A percentile compares a stretch with the other conserved stretches of the same genome.
phyloP scores from a whole-genome alignment of 2,888 invertebrate species.

The Lepidochitona cinerea region DNA sequence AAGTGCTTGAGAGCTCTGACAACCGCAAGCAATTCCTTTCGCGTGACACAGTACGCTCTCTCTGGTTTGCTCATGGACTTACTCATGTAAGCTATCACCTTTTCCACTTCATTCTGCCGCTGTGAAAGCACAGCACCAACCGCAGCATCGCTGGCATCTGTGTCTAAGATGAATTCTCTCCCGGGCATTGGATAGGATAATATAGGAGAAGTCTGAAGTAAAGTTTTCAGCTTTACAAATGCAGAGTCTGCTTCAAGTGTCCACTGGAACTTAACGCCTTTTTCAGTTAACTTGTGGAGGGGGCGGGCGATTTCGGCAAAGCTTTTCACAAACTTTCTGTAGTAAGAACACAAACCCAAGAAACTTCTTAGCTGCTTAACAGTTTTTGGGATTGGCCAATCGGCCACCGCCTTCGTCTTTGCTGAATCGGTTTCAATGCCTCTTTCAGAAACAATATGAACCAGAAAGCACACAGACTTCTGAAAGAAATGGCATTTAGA shows the following conservation, averaged over 20 bases:
- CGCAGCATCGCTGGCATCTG: background rate
- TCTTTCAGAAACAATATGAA: too few relatives aligned
- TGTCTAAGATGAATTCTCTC: background rate
- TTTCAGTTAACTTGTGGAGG: background rate
- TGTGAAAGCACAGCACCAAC: background rate
- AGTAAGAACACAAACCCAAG: background rate
- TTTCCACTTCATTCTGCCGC: background rate
- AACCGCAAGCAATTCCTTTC: background rate
- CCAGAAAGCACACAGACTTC: too few relatives aligned
- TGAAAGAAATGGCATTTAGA: too few relatives aligned
- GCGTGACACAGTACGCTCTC: background rate
- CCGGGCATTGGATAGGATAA: background rate
- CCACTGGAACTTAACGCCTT: background rate
- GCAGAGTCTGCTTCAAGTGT: background rate
- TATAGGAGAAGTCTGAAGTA: background rate
- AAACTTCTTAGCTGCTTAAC: background rate
- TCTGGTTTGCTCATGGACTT: background rate
- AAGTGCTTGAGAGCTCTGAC: conserved; percentile 6
- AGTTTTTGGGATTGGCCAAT: background rate
- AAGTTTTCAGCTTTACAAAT: background rate
- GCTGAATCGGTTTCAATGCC: conserved; percentile 11
- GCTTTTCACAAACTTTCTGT: background rate
- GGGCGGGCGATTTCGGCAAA: background rate
- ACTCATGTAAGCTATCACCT: background rate
- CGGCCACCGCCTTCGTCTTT: background rate